Base-by-base conservation (phyloP, 2,888 invertebrate species). In the Lithophane semibrunnea region DNA sequence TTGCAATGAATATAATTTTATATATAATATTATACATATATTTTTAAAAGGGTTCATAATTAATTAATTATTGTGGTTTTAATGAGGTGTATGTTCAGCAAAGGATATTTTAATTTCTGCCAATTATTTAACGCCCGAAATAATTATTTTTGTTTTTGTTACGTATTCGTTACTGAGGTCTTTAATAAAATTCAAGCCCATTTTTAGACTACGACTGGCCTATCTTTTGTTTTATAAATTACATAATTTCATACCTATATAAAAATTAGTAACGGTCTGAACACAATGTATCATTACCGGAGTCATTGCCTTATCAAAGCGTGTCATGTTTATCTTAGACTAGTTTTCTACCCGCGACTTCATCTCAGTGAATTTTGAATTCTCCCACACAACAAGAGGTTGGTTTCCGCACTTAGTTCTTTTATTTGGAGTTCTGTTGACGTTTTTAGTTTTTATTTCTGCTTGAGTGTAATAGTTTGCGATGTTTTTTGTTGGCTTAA, bases 71-170 rank as follows among this genome's bases (percentile, higher is more conserved):
- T 47, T n/a, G 2, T 18, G 13, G 13, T 37, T 76, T 13, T 75
- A 78, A 78, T 58, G 81, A 72, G 63, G 63, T 73, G n/a, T 63
- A 54, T 18, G 8, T 71, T 72, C 37, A 13, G 16, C 16, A 13
- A 7, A 29, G 24, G 4, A 44, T 78, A 73, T 73, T 73, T 44
- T 21, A 37, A 65, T 78, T 58, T 24, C 29, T 13, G 0, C 18
- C 2, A 9, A 5, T 71, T 63, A 42, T 49, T 42, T n/a, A n/a
- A n/a, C n/a, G n/a, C n/a, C n/a, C n/a, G n/a, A n/a, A n/a, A n/a
- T n/a, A n/a, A n/a, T n/a, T n/a, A n/a, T n/a, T n/a, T n/a, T n/a
- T n/a, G n/a, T n/a, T n/a, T n/a, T n/a, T 75, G 29, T 52, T 18
- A 61, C 9, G 9, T 29, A 16, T 54, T 47, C 10, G 12, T 77